A percentile compares a stretch with the other conserved stretches of the same genome.
Evolutionary conservation across 1,140 invertebrate species (phyloP).

Genomic region (Pectinophora gossypiella): DNA sequence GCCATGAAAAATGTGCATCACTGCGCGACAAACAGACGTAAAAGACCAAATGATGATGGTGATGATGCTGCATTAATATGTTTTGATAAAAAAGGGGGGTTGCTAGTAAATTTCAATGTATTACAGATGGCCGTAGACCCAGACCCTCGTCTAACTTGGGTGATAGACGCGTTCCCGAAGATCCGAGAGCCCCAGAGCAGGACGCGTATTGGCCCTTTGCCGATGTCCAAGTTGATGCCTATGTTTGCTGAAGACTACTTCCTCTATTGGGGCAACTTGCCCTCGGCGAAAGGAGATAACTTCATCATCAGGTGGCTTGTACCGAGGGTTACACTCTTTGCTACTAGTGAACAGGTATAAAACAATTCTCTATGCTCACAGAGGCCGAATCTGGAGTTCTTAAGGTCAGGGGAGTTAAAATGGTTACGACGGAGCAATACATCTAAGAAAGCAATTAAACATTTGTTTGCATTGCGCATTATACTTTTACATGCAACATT

Average conservation of each 20-base stretch:
- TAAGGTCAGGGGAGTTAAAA: too few species aligned
- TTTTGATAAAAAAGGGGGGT: too few species aligned
- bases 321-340: constrained; percentile 39
- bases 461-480: too few species aligned
- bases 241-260: constrained; percentile 79
- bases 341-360: constrained; percentile 50
- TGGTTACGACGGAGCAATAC: too few species aligned
- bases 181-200: constrained; percentile 71
- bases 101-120: too few species aligned
- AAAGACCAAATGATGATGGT: too few species aligned
- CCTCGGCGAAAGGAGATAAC: constrained; percentile 30
- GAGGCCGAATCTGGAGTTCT: neutral
- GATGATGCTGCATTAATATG: too few species aligned
- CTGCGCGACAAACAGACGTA: too few species aligned
- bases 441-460: too few species aligned
- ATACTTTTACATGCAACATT: too few species aligned
- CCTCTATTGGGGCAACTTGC: constrained; percentile 80
- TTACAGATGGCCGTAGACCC: constrained; percentile 72
- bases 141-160: constrained; percentile 67
- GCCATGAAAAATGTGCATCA: too few species aligned
- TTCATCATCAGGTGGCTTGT: constrained; percentile 48
- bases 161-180: constrained; percentile 68
- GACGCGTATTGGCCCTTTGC: constrained; percentile 65
- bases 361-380: neutral
- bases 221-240: constrained; percentile 72